These are phyloP conservation scores for Vimba vimba DNA, from an alignment of 2,113 vertebrate species.

Conservation along the genomic window DNA sequence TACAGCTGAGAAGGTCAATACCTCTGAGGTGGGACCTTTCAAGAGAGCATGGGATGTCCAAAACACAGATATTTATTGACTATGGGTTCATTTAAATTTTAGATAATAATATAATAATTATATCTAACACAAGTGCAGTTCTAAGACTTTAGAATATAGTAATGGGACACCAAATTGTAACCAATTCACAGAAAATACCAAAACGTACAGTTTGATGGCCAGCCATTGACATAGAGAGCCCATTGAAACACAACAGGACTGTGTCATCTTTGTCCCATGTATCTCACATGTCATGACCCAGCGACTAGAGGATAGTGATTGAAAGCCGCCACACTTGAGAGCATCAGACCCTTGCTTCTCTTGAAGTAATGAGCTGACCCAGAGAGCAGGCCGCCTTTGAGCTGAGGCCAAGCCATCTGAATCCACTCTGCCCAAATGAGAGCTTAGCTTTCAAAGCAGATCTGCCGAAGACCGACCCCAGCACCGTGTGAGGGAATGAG, in stretches of 20 bases:
- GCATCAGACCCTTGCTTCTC: constrained; percentile 74
- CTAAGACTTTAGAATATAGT: neutral
- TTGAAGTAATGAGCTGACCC: constrained; percentile 81
- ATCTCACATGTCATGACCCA: constrained; percentile 67
- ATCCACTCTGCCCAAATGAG: constrained; percentile 83
- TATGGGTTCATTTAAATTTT: neutral
- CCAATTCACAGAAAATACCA: constrained; percentile 63
- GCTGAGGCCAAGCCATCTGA: constrained; percentile 81
- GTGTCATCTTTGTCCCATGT: constrained; percentile 32
- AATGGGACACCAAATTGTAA: constrained; percentile 30
- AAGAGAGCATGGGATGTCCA: neutral
- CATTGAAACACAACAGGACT: constrained; percentile 48
- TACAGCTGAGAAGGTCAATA: neutral
- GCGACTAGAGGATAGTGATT: constrained; percentile 67
- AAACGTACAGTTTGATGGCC: neutral
- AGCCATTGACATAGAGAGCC: constrained; percentile 26
- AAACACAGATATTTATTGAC: neutral
- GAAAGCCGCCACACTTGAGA: constrained; percentile 76
- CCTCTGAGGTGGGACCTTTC: neutral
- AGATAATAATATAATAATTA: neutral
- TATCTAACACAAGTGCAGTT: neutral
- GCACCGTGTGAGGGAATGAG: constrained; percentile 52
- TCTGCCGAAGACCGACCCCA: constrained; percentile 68
- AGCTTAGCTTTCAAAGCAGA: constrained; percentile 80
- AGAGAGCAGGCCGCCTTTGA: constrained; percentile 76